phyloP scores from a whole-genome alignment of 2,113 vertebrate genomes.

The Macaca fascicularis region T2T-MFA8v1.1 NC_088390.1:12380001-12380500 shows the following conservation, averaged over 20 bases:
- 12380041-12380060: background rate
- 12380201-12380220: slow-evolving; percentile 73
- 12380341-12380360: slow-evolving; percentile 79
- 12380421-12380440: slow-evolving; percentile 83
- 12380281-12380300: slow-evolving; percentile 84
- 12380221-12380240: slow-evolving; percentile 77
- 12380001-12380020: background rate
- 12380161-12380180: slow-evolving; percentile 46
- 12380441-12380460: slow-evolving; percentile 85
- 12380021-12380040: background rate
- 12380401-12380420: slow-evolving; percentile 81
- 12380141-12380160: slow-evolving; percentile 16
- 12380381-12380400: slow-evolving; percentile 85
- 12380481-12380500: slow-evolving; percentile 66
- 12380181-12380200: slow-evolving; percentile 68
- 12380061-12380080: background rate
- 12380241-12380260: slow-evolving; percentile 74
- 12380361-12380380: slow-evolving; percentile 86
- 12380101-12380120: background rate
- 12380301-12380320: slow-evolving; percentile 85
- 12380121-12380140: background rate
- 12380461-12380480: slow-evolving; percentile 83
- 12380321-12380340: slow-evolving; percentile 86
- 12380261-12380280: slow-evolving; percentile 68
- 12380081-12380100: background rate